Evolutionary conservation across 2,888 invertebrate genomes (phyloP).

Genomic region (Diogma glabrata): DNA sequence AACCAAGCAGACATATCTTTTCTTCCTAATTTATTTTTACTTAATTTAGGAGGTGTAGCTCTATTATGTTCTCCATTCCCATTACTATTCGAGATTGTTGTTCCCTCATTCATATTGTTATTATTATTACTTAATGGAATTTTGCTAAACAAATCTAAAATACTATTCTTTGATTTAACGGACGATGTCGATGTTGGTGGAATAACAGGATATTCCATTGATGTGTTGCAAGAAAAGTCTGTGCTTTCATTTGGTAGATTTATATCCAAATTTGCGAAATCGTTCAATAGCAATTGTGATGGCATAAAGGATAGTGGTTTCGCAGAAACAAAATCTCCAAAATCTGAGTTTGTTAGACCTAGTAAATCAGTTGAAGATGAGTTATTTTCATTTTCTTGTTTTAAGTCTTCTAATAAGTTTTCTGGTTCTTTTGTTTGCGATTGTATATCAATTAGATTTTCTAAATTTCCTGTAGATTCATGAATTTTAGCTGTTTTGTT

Average conservation of each 20-base stretch:
- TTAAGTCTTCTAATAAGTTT: slow-evolving; percentile 10
- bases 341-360: slow-evolving; percentile 9
- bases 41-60: slow-evolving; percentile 9
- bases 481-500: neutral
- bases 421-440: slow-evolving; percentile 24
- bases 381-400: slow-evolving; percentile 8
- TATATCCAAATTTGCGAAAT: slow-evolving; percentile 2
- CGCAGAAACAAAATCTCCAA: slow-evolving; percentile 16
- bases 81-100: slow-evolving; percentile 9
- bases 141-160: slow-evolving; percentile 17
- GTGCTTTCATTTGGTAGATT: neutral
- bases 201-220: neutral
- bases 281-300: slow-evolving; percentile 40
- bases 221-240: neutral
- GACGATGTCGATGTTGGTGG: neutral
- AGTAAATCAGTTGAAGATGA: slow-evolving; percentile 10
- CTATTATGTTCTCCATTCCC: neutral
- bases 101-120: neutral
- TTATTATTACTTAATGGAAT: slow-evolving; percentile 12
- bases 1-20: slow-evolving; percentile 61
- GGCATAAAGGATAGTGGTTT: slow-evolving; percentile 35
- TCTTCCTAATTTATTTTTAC: slow-evolving; percentile 28
- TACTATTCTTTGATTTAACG: slow-evolving; percentile 16
- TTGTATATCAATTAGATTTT: slow-evolving; percentile 22
- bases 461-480: slow-evolving; percentile 21